These are phyloP conservation scores for Zosterops borbonicus DNA, from an alignment of 2,113 vertebrate species.

Conservation along the genomic window DNA sequence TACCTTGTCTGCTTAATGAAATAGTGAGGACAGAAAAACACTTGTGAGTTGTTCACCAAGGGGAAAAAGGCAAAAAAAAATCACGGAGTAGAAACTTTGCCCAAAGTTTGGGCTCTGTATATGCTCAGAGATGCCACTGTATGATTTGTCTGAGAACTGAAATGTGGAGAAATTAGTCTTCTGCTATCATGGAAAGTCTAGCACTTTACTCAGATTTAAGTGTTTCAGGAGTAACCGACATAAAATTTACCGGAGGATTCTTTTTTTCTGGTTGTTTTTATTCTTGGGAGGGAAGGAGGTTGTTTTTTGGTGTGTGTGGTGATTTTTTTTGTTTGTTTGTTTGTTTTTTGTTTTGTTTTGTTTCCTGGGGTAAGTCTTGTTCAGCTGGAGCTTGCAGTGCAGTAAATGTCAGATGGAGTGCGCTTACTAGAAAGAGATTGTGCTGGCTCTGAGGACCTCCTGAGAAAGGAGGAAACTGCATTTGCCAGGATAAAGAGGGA, in stretches of 20 bases:
- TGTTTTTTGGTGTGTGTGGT: background rate
- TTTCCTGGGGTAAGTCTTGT: background rate
- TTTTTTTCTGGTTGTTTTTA: background rate
- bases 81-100: background rate
- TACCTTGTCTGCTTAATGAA: background rate
- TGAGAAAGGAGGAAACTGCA: background rate
- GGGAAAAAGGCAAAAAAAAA: background rate
- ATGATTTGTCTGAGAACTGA: background rate
- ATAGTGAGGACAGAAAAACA: accelerated
- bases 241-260: background rate
- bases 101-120: background rate
- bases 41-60: background rate
- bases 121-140: background rate
- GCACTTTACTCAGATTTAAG: background rate
- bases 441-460: background rate
- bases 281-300: background rate
- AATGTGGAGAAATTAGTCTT: background rate
- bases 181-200: background rate
- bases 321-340: too few species aligned
- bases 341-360: background rate
- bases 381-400: background rate
- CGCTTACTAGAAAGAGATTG: background rate
- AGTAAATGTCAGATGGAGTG: background rate
- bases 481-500: background rate
- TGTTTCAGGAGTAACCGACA: background rate